Conservation (phyloP, 2,888 invertebrate genomes). For the Sycophila texana region DNA sequence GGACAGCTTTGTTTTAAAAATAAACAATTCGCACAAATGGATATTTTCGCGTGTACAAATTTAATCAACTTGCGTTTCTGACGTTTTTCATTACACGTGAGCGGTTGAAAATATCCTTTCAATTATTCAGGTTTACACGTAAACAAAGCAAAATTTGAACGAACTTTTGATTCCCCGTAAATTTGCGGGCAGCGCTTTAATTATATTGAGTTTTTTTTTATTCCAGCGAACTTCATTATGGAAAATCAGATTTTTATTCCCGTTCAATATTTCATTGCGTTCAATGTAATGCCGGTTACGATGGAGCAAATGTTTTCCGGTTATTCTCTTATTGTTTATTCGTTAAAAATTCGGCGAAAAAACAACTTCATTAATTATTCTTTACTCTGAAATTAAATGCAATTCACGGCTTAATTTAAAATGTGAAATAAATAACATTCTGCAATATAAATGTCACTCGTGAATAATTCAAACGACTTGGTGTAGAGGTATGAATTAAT, state of each 20-base stretch:
- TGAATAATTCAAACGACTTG: too few species aligned
- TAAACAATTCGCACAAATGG: constrained; percentile 16
- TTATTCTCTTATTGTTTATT: too few species aligned
- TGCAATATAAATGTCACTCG: too few species aligned
- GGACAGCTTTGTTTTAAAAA: not conserved
- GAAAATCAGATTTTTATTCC: too few species aligned
- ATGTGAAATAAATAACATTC: too few species aligned
- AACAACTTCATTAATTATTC: constrained; percentile 10
- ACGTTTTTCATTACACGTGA: constrained; percentile 22
- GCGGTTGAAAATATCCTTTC: constrained; percentile 12
- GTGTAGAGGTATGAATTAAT: too few species aligned
- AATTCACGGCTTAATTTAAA: too few species aligned
- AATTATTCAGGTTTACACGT: constrained; percentile 14
- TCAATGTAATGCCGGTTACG: too few species aligned
- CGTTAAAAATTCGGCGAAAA: not conserved
- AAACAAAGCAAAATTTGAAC: constrained; percentile 21
- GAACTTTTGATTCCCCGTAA: constrained; percentile 12
- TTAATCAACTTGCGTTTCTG: constrained; percentile 16
- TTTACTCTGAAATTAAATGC: not conserved
- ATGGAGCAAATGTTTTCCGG: too few species aligned
- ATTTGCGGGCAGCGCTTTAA: not conserved
- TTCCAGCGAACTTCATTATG: not conserved
- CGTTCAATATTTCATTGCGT: too few species aligned
- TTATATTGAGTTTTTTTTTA: not conserved
- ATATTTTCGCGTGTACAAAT: constrained; percentile 19